Evolutionary conservation across 2,797 vertebrate genomes (phyloP), one percentile per base, ranked within the genome.

Genomic region (Glyptemys insculpta): DNA sequence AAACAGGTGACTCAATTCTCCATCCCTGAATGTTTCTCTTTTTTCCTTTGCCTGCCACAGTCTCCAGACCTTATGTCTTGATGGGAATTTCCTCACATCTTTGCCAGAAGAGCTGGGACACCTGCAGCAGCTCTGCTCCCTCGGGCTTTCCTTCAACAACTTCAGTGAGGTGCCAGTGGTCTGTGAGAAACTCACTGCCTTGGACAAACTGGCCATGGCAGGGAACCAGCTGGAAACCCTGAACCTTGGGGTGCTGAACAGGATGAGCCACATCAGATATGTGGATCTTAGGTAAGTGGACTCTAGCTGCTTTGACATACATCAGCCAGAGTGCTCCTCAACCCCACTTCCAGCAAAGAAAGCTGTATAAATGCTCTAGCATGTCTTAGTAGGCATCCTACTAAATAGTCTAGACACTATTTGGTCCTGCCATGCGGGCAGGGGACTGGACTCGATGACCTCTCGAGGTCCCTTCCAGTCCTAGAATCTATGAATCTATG

Each of bases 91-190:
- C 95, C 98, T 99, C 92, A 98, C 97, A 14, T 98, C 98, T 68
- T 98, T 99, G 96, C 99, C 99, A 25, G 98, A 99, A 93, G 99
- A 99, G 96, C 95, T 99, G 95, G 99, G 98, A 93, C 98, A 97
- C 95, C 98, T 99, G 83, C 97, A 97, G 47, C 99, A 99, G 97
- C 99, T 99, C 96, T 98, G 98, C 96, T 98, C 98, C 94, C 97
- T 99, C 50, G 99, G 99, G 54, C 99, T 99, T 81, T 99, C 99
- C 93, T 99, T 99, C 97, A 99, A 99, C 96, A 98, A 98, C 96
- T 99, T 99, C 95, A 97, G 97, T 95, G 97, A 98, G 91, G 96
- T 99, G 96, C 99, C 99, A 16, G 94, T 97, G 74, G 97, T 99
- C 97, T 98, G 99, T 98, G 99, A 99, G 98, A 98, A 98, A 90